Conservation (phyloP, 2,888 invertebrate species). For the Therioaphis trifolii region DNA sequence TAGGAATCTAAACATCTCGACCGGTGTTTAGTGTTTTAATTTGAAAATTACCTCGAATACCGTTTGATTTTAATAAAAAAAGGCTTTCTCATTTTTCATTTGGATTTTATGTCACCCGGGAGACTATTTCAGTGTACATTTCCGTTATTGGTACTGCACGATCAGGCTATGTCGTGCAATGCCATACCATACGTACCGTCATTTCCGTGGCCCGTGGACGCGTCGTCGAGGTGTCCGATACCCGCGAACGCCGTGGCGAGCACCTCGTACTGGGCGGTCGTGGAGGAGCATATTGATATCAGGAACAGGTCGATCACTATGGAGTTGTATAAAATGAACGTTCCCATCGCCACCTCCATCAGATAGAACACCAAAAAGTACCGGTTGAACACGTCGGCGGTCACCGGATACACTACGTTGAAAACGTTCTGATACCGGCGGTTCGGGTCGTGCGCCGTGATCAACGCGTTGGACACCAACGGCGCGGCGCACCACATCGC, state of each 20-base stretch:
- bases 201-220: neutral
- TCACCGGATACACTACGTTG: neutral
- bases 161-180: too few relatives aligned
- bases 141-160: neutral
- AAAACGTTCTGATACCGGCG: neutral
- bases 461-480: neutral
- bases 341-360: neutral
- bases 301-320: neutral
- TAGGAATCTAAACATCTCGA: too few relatives aligned
- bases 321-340: neutral
- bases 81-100: too few relatives aligned
- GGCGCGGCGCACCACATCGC: neutral
- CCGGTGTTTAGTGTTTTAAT: too few relatives aligned
- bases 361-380: constrained; percentile 2
- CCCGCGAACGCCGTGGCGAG: neutral
- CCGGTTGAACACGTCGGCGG: neutral
- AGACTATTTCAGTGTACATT: too few relatives aligned
- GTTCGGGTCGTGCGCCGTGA: neutral
- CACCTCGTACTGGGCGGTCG: constrained; percentile 1
- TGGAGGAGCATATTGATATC: neutral
- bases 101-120: too few relatives aligned
- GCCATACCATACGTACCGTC: neutral
- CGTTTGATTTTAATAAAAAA: too few relatives aligned
- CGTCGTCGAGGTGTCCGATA: neutral
- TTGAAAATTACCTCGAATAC: too few relatives aligned